Percentiles rank a stretch among this genome's conserved stretches.
Evolutionary conservation across 2,797 vertebrate species (phyloP).

Genomic region (Sebastes steindachneri): DNA sequence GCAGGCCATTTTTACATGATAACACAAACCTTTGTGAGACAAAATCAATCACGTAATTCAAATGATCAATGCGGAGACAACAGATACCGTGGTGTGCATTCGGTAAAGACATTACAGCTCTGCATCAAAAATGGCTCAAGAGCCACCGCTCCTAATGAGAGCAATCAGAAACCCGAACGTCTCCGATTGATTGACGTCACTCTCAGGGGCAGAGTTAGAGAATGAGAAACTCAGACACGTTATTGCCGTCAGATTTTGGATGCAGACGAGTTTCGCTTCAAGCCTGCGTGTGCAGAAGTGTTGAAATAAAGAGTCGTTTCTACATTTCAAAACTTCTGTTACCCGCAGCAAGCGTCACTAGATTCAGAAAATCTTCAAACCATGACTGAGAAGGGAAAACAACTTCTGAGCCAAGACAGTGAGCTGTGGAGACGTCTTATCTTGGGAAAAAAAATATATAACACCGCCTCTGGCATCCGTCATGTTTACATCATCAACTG

Average conservation of each 20-base stretch:
- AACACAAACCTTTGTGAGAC: not conserved
- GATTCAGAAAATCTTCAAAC: constrained; percentile 75
- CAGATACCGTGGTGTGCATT: not conserved
- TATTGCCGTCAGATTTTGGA: constrained; percentile 38
- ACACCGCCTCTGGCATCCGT: constrained; percentile 51
- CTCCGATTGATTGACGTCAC: constrained; percentile 32
- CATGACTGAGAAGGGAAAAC: constrained; percentile 55
- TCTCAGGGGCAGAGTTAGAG: constrained; percentile 26
- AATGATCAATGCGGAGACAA: constrained; percentile 11
- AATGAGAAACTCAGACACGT: not conserved
- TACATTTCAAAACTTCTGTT: constrained; percentile 62
- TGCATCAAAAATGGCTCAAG: not conserved
- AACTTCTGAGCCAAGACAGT: constrained; percentile 61
- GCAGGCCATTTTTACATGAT: not conserved
- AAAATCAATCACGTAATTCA: constrained; percentile 21
- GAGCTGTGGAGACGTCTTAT: constrained; percentile 65
- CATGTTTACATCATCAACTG: constrained; percentile 74
- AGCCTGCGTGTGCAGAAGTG: constrained; percentile 41
- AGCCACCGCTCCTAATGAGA: constrained; percentile 22
- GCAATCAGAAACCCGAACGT: not conserved
- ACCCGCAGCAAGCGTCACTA: constrained; percentile 65
- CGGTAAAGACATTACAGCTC: not conserved
- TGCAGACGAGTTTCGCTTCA: constrained; percentile 38
- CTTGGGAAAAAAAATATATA: constrained; percentile 41
- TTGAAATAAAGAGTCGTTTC: constrained; percentile 60